Evolutionary conservation across 2,888 invertebrate genomes (phyloP), one percentile per base, ranked within the genome.

Genomic region (Drosophila gaucha): DNA sequence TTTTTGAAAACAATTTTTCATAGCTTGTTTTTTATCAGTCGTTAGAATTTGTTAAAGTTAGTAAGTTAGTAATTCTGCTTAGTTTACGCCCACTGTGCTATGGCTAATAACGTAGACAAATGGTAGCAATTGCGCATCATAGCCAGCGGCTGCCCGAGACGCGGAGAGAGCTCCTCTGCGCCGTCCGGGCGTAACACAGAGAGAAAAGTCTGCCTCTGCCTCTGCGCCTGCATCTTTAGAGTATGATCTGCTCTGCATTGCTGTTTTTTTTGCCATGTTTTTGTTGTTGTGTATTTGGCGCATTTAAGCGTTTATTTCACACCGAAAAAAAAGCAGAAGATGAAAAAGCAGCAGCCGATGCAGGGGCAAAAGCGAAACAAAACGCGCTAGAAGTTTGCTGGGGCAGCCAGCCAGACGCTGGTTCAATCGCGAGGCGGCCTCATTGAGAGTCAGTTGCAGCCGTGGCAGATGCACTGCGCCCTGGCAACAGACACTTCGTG

Each of bases 111-210:
- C 49, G 31, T 24, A 38, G 38, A 49, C 51, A 64, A 71, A 52
- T 28, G 46, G 41, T 51, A 39, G 41, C 70, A 66, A 72, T 47
- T 66, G 58, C 38, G 41, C 50, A 36, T 33, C 30, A 18, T n/a
- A 58, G 67, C 52, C 46, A 31, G 30, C 31, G 57, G 64, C 46
- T 18, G 51, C 22, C 54, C 16, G 49, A 60, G 44, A 26, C 18
- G 14, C 26, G 65, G 58, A 9, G 30, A 14, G 43, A 43, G 46
- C 51, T 74, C 38, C 38, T 6, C 18, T 24, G 39, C 57, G 16
- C 5, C 57, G 73, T 18, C 69, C 79, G 83, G 79, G 85, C 80
- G 80, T 76, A 86, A 84, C 87, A 70, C 73, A 55, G 49, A 70
- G 80, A 86, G 80, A 83, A 86, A 79, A 57, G 54, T 51, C 47